Conservation (phyloP, 2,113 vertebrate species). For the Sapajus apella region DNA sequence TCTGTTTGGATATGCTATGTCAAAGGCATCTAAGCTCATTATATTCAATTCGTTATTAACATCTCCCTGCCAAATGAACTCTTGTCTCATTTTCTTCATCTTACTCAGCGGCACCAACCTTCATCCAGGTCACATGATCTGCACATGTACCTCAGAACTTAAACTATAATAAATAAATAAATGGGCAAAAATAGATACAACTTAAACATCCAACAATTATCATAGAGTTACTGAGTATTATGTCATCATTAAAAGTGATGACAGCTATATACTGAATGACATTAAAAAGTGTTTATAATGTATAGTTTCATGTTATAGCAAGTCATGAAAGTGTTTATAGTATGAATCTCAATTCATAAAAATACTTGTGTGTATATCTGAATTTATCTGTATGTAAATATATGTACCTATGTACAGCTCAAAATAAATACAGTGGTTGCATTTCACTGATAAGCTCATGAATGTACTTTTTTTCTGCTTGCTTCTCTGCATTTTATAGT, state of each 20-base stretch:
- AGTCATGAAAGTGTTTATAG: neutral
- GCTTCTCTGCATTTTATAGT: neutral
- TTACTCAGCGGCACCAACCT: too few relatives aligned
- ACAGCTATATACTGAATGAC: neutral
- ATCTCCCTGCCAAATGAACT: too few relatives aligned
- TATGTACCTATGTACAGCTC: neutral
- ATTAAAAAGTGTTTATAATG: neutral
- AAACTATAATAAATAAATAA: too few relatives aligned
- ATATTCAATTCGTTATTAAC: too few relatives aligned
- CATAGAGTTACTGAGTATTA: neutral
- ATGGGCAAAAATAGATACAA: neutral
- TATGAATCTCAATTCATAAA: neutral
- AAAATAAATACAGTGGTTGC: neutral
- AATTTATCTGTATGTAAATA: neutral
- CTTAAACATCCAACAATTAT: neutral
- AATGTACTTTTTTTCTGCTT: neutral
- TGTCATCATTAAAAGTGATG: neutral
- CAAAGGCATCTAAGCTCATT: too few relatives aligned
- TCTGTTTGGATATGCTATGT: too few relatives aligned
- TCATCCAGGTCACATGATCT: too few relatives aligned
- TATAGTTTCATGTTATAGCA: neutral
- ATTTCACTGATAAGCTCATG: neutral
- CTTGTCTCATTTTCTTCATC: too few relatives aligned
- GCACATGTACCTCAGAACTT: too few relatives aligned
- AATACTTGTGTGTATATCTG: neutral